phyloP scores from a whole-genome alignment of 2,888 invertebrate species.

The Crossocerus cetratus region DNA sequence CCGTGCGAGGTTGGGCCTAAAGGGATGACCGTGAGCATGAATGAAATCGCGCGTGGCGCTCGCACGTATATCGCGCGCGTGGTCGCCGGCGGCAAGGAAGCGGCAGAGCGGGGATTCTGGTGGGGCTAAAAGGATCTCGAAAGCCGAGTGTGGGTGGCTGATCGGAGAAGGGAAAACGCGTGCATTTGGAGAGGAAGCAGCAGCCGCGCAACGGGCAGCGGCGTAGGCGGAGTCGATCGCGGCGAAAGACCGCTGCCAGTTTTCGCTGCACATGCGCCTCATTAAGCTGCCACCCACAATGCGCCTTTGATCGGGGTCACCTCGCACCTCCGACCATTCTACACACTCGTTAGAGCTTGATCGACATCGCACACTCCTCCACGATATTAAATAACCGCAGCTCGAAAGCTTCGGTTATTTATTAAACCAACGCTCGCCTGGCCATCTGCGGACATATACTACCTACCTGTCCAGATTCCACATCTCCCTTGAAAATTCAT shows the following conservation, averaged over 20 bases:
- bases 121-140: conserved; percentile 7
- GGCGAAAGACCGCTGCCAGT: conserved; percentile 52
- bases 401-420: too few species aligned
- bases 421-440: too few species aligned
- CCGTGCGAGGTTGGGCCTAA: too few species aligned
- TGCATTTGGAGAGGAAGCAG: conserved; percentile 17
- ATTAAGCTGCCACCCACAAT: conserved; percentile 67
- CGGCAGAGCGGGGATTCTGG: background rate
- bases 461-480: too few species aligned
- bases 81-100: background rate
- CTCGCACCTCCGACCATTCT: background rate
- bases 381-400: too few species aligned
- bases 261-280: conserved; percentile 65
- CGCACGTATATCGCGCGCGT: conserved; percentile 14
- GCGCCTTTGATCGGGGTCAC: conserved; percentile 6
- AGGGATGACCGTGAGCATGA: conserved; percentile 30
- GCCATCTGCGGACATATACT: too few species aligned
- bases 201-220: conserved; percentile 8
- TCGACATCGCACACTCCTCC: too few species aligned
- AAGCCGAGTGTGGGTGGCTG: conserved; percentile 39
- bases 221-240: conserved; percentile 70
- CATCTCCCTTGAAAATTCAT: too few species aligned
- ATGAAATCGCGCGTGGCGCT: conserved; percentile 59
- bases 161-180: conserved; percentile 49
- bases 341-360: too few species aligned